Evolutionary conservation across 1,140 invertebrate species (phyloP).

Genomic region (Trichonephila inaurata): DNA sequence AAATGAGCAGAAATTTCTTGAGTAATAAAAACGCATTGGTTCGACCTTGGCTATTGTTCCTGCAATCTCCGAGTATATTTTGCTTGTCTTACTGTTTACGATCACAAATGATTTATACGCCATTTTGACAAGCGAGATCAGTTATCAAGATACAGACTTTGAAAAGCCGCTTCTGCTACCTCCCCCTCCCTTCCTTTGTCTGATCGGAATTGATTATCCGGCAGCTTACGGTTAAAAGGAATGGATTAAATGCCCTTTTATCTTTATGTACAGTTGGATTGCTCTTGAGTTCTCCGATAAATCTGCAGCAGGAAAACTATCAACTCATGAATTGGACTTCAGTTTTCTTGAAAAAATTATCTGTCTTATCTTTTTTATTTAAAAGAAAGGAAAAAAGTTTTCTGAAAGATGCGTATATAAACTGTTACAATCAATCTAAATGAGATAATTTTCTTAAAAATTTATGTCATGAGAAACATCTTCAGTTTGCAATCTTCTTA

Average conservation of each 20-base stretch:
- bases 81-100: slow-evolving; percentile 50
- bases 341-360: too few relatives aligned
- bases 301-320: background rate
- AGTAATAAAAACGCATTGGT: slow-evolving; percentile 28
- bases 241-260: slow-evolving; percentile 3
- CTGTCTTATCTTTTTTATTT: too few relatives aligned
- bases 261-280: background rate
- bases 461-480: too few relatives aligned
- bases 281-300: background rate
- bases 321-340: too few relatives aligned
- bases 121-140: slow-evolving; percentile 36
- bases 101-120: slow-evolving; percentile 44
- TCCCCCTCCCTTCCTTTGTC: background rate
- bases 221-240: slow-evolving; percentile 2
- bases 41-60: slow-evolving; percentile 53
- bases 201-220: slow-evolving; percentile 42
- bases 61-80: background rate
- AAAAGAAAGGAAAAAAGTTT: too few relatives aligned
- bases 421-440: too few relatives aligned
- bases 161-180: background rate
- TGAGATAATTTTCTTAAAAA: too few relatives aligned
- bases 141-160: slow-evolving; percentile 21
- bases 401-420: too few relatives aligned
- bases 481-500: too few relatives aligned
- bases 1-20: slow-evolving; percentile 6